Percentiles rank a stretch among this genome's conserved stretches.
These are phyloP conservation scores for Melinopterus prodromus DNA, from an alignment of 2,888 invertebrate genomes.

Conservation along the genomic window DNA sequence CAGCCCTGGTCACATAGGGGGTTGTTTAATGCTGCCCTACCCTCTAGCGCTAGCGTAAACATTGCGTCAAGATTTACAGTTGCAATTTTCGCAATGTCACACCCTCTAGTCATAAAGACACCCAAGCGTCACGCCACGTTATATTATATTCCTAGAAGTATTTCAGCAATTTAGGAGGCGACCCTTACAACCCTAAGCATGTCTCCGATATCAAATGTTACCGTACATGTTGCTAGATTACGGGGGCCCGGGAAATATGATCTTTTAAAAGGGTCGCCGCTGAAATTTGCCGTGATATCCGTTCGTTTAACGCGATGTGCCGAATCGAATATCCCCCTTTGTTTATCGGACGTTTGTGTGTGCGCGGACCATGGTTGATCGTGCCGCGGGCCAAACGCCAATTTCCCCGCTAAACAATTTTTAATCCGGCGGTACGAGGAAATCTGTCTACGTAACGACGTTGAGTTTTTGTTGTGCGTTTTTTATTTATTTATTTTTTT, in stretches of 20 bases:
- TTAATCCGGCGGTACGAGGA: not conserved
- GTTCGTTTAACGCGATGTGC: not conserved
- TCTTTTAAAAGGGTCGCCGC: not conserved
- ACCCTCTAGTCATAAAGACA: not conserved
- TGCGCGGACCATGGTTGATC: not conserved
- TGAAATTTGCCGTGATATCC: constrained; percentile 4
- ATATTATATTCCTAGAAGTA: not conserved
- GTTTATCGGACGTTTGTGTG: not conserved
- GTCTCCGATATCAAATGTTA: not conserved
- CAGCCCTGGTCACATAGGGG: not conserved
- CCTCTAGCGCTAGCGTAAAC: not conserved
- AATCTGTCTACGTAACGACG: not conserved
- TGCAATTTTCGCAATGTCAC: not conserved
- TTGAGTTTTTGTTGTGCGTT: not conserved
- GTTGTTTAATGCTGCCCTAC: not conserved
- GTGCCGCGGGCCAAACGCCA: not conserved
- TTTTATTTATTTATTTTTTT: not conserved
- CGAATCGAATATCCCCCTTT: constrained; percentile 4
- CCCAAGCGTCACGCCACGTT: not conserved
- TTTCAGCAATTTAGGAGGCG: not conserved
- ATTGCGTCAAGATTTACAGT: not conserved
- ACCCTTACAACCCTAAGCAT: not conserved
- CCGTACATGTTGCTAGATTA: not conserved
- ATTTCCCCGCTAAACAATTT: not conserved
- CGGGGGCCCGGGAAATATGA: not conserved